Evolutionary conservation across 2,888 invertebrate genomes (phyloP).

Genomic region (Theretra japonica): DNA sequence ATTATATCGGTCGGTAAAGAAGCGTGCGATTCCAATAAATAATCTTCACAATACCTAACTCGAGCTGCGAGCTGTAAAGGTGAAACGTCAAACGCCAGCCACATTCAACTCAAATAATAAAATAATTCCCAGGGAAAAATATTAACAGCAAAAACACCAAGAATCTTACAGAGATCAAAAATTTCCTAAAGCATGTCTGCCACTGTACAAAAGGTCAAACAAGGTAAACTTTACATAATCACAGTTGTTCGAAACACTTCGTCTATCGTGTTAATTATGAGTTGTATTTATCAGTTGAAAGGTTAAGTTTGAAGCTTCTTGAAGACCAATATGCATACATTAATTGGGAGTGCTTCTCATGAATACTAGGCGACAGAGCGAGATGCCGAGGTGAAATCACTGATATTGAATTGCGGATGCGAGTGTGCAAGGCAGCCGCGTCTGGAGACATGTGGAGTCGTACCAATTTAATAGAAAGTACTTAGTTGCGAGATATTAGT

Average conservation of each 20-base stretch:
- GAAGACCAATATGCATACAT: constrained; percentile 11
- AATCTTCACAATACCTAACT: constrained; percentile 8
- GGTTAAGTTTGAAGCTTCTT: neutral
- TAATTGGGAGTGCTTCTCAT: constrained; percentile 1
- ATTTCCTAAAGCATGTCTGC: neutral
- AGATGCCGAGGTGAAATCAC: constrained; percentile 20
- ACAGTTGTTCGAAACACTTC: neutral
- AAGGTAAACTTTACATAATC: neutral
- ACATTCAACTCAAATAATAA: constrained; percentile 20
- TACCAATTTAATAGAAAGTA: constrained; percentile 7
- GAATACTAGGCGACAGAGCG: constrained; percentile 15
- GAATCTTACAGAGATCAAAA: neutral
- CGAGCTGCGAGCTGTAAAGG: constrained; percentile 25
- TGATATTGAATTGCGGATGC: constrained; percentile 15
- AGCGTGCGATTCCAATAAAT: constrained; percentile 16
- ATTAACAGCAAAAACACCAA: neutral
- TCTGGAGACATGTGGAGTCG: constrained; percentile 5
- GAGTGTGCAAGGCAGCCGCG: constrained; percentile 16
- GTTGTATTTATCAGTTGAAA: neutral
- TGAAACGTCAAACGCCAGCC: constrained; percentile 32
- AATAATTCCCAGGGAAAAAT: neutral
- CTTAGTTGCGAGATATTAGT: neutral
- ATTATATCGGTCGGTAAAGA: neutral
- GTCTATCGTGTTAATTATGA: neutral
- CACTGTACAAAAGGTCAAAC: neutral